A percentile compares a stretch with the other conserved stretches of the same genome.
Evolutionary conservation across 2,888 invertebrate species (phyloP).

Genomic region (Phasia obesa): DNA sequence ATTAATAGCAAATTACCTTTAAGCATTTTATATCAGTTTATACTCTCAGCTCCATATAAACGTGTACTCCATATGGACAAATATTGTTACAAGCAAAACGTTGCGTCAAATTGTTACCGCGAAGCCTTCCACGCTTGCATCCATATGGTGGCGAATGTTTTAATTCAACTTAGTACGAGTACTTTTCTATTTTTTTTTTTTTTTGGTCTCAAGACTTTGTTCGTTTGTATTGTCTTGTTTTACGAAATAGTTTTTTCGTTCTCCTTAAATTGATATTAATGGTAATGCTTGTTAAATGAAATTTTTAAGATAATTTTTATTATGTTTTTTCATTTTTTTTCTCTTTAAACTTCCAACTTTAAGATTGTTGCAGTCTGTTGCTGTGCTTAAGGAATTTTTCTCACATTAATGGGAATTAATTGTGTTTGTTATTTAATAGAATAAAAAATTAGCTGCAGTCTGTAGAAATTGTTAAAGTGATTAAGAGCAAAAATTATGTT

Average conservation of each 20-base stretch:
- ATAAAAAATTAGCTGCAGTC: conserved; percentile 39
- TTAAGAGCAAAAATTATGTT: conserved; percentile 18
- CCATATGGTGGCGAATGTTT: conserved; percentile 36
- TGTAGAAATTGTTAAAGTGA: conserved; percentile 39
- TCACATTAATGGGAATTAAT: conserved; percentile 63
- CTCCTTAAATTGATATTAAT: conserved; percentile 71
- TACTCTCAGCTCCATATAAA: conserved; percentile 1
- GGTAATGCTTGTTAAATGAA: conserved; percentile 72
- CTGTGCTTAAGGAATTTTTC: conserved; percentile 59
- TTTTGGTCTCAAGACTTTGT: conserved; percentile 19
- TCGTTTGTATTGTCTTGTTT: conserved; percentile 36
- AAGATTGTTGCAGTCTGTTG: conserved; percentile 31
- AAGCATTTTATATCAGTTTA: conserved; percentile 69
- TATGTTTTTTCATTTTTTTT: conserved; percentile 33
- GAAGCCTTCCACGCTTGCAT: conserved; percentile 29
- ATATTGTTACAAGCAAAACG: conserved; percentile 26
- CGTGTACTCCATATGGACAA: conserved; percentile 17
- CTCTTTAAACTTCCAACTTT: background rate
- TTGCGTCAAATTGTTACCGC: conserved; percentile 51
- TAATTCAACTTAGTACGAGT: conserved; percentile 18
- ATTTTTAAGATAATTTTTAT: conserved; percentile 71
- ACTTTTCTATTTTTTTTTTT: conserved; percentile 34
- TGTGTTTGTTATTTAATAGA: conserved; percentile 59
- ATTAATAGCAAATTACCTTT: conserved; percentile 79
- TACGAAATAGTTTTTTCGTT: conserved; percentile 22